Conservation (phyloP, 2,888 invertebrate genomes). For the Tethea ocularis region DNA sequence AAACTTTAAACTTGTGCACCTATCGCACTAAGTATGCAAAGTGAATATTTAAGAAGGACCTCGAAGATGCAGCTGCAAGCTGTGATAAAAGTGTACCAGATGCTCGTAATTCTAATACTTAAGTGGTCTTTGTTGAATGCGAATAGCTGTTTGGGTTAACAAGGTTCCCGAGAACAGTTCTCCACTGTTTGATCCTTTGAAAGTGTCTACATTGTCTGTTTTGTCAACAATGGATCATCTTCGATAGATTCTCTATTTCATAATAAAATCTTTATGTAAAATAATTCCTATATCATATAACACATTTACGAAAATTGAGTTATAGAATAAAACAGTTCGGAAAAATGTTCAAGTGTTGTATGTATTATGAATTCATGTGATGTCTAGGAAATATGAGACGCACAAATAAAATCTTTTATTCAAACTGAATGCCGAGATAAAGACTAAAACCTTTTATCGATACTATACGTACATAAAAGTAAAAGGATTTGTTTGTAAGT, state of each 20-base stretch:
- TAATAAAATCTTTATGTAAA: conserved; percentile 13
- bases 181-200: conserved; percentile 16
- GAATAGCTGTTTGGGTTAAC: conserved; percentile 36
- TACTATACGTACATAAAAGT: conserved; percentile 3
- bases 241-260: conserved; percentile 29
- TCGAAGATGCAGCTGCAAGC: conserved; percentile 56
- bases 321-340: background rate
- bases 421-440: conserved; percentile 4
- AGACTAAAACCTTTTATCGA: conserved; percentile 4
- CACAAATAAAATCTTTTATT: conserved; percentile 4
- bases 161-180: conserved; percentile 13
- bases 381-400: conserved; percentile 7
- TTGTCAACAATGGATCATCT: conserved; percentile 43
- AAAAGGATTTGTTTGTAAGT: background rate
- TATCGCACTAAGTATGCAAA: conserved; percentile 63
- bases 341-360: background rate
- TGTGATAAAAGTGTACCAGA: conserved; percentile 64
- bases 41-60: conserved; percentile 66
- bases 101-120: conserved; percentile 63
- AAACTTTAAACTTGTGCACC: conserved; percentile 55
- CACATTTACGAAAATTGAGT: conserved; percentile 7
- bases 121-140: conserved; percentile 52
- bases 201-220: conserved; percentile 27
- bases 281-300: background rate
- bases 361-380: conserved; percentile 6